Base-by-base conservation (phyloP, 2,113 vertebrate species). In the Excalfactoria chinensis region DNA sequence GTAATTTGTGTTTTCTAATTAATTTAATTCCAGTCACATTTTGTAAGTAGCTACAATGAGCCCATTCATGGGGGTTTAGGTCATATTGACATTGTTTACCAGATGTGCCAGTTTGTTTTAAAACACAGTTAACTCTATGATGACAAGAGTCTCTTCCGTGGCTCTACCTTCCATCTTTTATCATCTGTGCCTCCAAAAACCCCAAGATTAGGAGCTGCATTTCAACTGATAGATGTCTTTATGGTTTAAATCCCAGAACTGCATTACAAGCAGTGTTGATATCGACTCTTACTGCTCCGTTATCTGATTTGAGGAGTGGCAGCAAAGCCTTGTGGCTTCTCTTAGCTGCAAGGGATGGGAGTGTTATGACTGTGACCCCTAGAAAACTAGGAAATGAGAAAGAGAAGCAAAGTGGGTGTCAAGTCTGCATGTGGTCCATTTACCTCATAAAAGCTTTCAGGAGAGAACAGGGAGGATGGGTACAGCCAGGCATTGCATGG, bases 1-100 rank as follows among this genome's bases (percentile, higher is more conserved):
- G 68, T 92, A 93, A 95, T 95, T 93, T 95, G 78, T 92, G 80
- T 74, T 94, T 96, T 95, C 93, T 95, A 95, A 96, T 95, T 95
- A 95, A 96, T 95, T 83, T 94, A 93, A 93, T 96, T 95, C 78
- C 71, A 93, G 84, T 75, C 94, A 82, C 89, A 93, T 94, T 95
- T 83, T 93, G 53, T 86, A 80, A 95, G 80, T 79, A 93, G 85
- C 86, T 92, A 89, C 88, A 95, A 71, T 87, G 86, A 86, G 49
- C 89, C 90, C 76, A 84, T 91, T 91, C 59, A 85, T 80, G 71
- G 75, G 94, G 74, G 14, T 91, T 93, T 93, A 80, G 91, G 95
- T 96, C 94, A 93, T 89, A 91, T 41, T 94, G 89, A 93, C 91
- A 93, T 87, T 93, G 85, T 88, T 90, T 95, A 82, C 75, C 93